Conservation (phyloP, 1,140 invertebrate species). For the Drosophila obscura region DNA sequence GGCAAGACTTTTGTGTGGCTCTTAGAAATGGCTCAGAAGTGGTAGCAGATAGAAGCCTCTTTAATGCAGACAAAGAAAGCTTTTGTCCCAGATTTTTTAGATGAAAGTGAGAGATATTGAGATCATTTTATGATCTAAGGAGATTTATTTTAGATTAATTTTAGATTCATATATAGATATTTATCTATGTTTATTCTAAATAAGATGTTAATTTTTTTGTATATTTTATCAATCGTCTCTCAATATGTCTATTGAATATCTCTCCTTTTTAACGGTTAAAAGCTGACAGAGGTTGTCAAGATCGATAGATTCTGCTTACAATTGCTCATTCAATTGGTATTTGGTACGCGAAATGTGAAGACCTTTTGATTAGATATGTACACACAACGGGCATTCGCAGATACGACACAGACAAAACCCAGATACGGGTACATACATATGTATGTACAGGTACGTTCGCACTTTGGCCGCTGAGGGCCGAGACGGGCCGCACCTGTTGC, state of each 20-base stretch:
- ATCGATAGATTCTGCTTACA: slow-evolving; percentile 2
- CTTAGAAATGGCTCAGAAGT: slow-evolving; percentile 3
- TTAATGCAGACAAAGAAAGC: background rate
- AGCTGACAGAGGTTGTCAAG: no score
- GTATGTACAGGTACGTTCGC: slow-evolving; percentile 20
- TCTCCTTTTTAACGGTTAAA: background rate
- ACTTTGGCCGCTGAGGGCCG: slow-evolving; percentile 8
- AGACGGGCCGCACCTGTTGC: slow-evolving; percentile 36
- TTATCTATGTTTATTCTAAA: no score
- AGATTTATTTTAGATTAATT: no score
- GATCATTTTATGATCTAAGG: no score
- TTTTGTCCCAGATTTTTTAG: no score
- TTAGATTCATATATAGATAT: no score
- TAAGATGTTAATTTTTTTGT: no score
- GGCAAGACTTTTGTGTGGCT: slow-evolving; percentile 5
- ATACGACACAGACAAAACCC: background rate
- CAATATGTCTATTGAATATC: background rate
- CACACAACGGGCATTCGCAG: slow-evolving; percentile 2
- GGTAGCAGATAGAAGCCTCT: background rate
- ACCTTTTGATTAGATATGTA: slow-evolving; percentile 58
- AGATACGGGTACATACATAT: background rate
- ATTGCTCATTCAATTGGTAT: slow-evolving; percentile 38
- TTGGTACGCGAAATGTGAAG: slow-evolving; percentile 48
- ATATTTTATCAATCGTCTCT: background rate
- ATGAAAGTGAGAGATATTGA: no score